Evolutionary conservation across 2,113 vertebrate genomes (phyloP).

Genomic region (Corythaeola cristata): DNA sequence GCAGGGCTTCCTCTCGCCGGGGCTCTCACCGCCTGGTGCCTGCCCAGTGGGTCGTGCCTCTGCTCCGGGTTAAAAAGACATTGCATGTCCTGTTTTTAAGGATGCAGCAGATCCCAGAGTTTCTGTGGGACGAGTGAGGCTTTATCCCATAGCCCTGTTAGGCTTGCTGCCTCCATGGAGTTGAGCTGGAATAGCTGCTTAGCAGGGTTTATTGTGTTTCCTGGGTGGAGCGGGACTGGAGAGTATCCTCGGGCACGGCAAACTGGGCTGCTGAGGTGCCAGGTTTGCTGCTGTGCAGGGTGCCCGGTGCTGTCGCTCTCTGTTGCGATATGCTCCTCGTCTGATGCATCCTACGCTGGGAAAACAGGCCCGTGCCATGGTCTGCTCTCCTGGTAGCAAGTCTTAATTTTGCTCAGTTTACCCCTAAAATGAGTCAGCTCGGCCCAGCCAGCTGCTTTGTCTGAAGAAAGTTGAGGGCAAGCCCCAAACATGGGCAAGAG

Average conservation of each 20-base stretch:
- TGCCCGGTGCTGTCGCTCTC: background rate
- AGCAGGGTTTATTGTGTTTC: background rate
- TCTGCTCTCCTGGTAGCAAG: background rate
- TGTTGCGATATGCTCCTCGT: fast-evolving
- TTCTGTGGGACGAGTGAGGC: background rate
- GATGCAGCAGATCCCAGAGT: background rate
- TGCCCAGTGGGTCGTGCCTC: background rate
- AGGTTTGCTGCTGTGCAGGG: background rate
- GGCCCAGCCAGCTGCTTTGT: background rate
- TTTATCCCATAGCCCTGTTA: background rate
- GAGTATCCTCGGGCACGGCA: background rate
- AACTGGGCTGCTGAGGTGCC: background rate
- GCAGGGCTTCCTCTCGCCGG: background rate
- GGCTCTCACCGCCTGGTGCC: background rate
- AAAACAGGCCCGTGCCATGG: background rate
- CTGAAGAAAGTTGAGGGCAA: background rate
- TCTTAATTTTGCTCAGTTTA: background rate
- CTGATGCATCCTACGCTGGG: background rate
- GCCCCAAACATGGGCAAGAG: background rate
- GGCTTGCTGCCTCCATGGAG: background rate
- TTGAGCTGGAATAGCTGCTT: background rate
- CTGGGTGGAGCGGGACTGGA: background rate
- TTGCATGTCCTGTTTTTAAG: background rate
- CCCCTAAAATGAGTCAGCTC: background rate
- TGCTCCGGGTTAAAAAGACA: background rate